Conservation (phyloP, 2,888 invertebrate genomes). For the Parnassius orleans region DNA sequence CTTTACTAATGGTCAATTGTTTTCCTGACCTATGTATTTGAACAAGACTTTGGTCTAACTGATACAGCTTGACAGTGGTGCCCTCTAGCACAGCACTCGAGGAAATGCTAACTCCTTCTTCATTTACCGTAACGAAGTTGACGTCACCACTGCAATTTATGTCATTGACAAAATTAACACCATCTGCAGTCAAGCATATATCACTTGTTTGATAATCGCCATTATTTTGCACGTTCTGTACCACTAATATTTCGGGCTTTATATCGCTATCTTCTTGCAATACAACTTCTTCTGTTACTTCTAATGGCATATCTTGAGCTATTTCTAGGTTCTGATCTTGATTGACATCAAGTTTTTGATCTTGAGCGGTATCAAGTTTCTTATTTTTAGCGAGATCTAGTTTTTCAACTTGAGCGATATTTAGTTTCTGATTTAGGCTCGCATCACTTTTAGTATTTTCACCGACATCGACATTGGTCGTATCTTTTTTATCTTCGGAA, state of each 20-base stretch:
- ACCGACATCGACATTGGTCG: conserved; percentile 1
- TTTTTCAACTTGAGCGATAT: conserved; percentile 35
- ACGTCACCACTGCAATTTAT: conserved; percentile 41
- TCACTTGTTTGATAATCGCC: conserved; percentile 29
- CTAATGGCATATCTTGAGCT: conserved; percentile 46
- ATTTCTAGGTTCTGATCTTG: conserved; percentile 29
- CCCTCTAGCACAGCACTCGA: conserved; percentile 44
- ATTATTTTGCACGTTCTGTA: conserved; percentile 42
- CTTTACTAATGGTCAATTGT: conserved; percentile 61
- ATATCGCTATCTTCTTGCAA: conserved; percentile 49
- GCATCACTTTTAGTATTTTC: conserved; percentile 18
- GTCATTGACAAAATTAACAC: conserved; percentile 39
- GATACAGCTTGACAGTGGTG: conserved; percentile 51
- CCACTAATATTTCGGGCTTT: conserved; percentile 50
- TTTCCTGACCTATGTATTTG: conserved; percentile 56
- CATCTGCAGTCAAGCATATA: conserved; percentile 38
- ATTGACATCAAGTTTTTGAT: conserved; percentile 24
- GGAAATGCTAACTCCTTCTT: conserved; percentile 50
- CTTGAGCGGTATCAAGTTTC: conserved; percentile 36
- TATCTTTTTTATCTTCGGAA: conserved; percentile 13
- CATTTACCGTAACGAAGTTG: conserved; percentile 56
- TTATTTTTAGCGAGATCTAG: conserved; percentile 40
- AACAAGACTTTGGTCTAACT: conserved; percentile 60
- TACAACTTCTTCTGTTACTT: conserved; percentile 52
- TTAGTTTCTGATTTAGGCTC: conserved; percentile 21